These are phyloP conservation scores for Leptobrachium leishanense DNA, from an alignment of 2,113 vertebrate species.

Conservation along the genomic window DNA sequence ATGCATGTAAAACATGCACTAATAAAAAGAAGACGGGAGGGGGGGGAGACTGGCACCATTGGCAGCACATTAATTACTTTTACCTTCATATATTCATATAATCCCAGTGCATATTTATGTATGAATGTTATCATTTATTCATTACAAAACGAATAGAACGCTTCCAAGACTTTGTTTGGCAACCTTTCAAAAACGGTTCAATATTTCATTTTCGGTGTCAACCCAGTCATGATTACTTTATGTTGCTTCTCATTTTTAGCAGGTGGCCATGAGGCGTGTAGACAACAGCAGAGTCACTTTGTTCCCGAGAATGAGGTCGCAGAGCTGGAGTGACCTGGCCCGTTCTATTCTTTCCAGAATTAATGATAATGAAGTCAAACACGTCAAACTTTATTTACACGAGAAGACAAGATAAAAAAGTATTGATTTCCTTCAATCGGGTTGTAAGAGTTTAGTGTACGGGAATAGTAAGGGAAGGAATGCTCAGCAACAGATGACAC, in stretches of 20 bases:
- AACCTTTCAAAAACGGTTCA: not conserved
- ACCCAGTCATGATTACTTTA: conserved; percentile 1
- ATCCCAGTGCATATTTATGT: not conserved
- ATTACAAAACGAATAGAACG: not conserved
- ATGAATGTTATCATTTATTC: conserved; percentile 1
- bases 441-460: too few species aligned
- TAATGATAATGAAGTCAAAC: not conserved
- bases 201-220: conserved; percentile 9
- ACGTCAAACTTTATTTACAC: not conserved
- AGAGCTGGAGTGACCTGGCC: conserved; percentile 4
- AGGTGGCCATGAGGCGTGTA: not conserved
- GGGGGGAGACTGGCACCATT: not conserved
- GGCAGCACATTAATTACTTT: not conserved
- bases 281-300: conserved; percentile 5
- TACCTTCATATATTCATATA: not conserved
- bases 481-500: too few species aligned
- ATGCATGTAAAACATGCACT: too few species aligned
- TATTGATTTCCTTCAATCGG: not conserved
- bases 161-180: not conserved
- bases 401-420: not conserved
- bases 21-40: too few species aligned
- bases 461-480: too few species aligned
- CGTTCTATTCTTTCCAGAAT: not conserved
- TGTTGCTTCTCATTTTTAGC: conserved; percentile 3
- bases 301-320: not conserved